Conservation (phyloP, 2,888 invertebrate species). For the Gerosis bhagava region DNA sequence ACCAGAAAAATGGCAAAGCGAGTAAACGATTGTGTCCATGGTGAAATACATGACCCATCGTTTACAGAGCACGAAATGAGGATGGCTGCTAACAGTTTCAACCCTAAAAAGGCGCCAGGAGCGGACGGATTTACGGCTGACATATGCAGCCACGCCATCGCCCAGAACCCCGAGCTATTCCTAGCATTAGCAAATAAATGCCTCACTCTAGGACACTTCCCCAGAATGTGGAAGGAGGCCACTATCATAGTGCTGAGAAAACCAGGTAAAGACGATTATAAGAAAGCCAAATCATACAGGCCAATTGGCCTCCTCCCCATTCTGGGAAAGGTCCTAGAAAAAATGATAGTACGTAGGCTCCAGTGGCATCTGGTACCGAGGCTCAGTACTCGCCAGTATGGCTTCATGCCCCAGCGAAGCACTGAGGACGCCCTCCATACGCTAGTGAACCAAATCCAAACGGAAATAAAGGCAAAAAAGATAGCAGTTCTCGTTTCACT, state of each 20-base stretch:
- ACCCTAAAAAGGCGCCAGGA: conserved; percentile 30
- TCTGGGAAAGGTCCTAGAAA: neutral
- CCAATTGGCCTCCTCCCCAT: neutral
- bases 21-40: neutral
- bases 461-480: neutral
- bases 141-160: conserved; percentile 3
- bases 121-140: conserved; percentile 27
- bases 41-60: conserved; percentile 8
- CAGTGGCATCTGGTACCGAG: neutral
- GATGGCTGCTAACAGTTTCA: neutral
- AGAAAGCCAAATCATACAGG: neutral
- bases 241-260: neutral
- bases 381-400: neutral
- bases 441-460: neutral
- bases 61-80: conserved; percentile 20
- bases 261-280: neutral
- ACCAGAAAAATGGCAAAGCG: neutral
- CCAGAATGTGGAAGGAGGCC: neutral
- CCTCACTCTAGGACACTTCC: neutral
- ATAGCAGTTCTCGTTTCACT: neutral
- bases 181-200: neutral
- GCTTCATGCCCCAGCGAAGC: no score
- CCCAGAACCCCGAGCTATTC: neutral
- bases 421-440: no score
- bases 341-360: neutral